Percentiles rank a stretch among this genome's conserved stretches.
Evolutionary conservation across 1,140 invertebrate species (phyloP).

Genomic region (Ctenoplectra terminalis): DNA sequence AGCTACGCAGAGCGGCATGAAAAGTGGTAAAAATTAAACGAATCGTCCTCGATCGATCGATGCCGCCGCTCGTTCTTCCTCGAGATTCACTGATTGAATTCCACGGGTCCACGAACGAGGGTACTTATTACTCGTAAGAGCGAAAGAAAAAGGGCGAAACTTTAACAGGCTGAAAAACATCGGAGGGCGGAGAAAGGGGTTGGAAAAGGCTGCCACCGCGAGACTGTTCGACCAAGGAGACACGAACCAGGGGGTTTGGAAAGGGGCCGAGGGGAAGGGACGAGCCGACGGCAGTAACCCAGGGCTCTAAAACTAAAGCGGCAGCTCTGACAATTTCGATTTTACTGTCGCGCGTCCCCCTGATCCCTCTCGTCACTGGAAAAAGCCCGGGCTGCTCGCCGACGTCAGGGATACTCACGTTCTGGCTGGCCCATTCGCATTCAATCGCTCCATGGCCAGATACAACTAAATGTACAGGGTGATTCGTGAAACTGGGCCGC

Average conservation of each 20-base stretch:
- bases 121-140: slow-evolving; percentile 31
- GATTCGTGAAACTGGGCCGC: slow-evolving; percentile 21
- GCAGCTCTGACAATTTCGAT: slow-evolving; percentile 75
- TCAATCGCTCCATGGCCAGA: slow-evolving; percentile 57
- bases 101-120: slow-evolving; percentile 19
- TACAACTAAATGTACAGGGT: slow-evolving; percentile 60
- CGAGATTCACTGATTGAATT: slow-evolving; percentile 62
- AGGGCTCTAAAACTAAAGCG: slow-evolving; percentile 74
- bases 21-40: slow-evolving; percentile 58
- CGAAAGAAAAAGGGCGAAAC: slow-evolving; percentile 18
- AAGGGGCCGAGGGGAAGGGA: slow-evolving; percentile 23
- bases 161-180: not conserved
- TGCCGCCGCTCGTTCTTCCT: not conserved
- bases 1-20: not conserved
- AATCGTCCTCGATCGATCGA: slow-evolving; percentile 35
- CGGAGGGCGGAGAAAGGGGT: not conserved
- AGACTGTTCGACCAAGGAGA: not conserved
- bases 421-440: slow-evolving; percentile 66
- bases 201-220: not conserved
- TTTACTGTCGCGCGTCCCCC: slow-evolving; percentile 70
- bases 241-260: not conserved
- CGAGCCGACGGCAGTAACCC: slow-evolving; percentile 59
- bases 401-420: slow-evolving; percentile 62
- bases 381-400: slow-evolving; percentile 59
- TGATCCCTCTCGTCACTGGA: slow-evolving; percentile 69